phyloP scores from a whole-genome alignment of 2,797 vertebrate species.

The Crocodylus rhombifer region DNA sequence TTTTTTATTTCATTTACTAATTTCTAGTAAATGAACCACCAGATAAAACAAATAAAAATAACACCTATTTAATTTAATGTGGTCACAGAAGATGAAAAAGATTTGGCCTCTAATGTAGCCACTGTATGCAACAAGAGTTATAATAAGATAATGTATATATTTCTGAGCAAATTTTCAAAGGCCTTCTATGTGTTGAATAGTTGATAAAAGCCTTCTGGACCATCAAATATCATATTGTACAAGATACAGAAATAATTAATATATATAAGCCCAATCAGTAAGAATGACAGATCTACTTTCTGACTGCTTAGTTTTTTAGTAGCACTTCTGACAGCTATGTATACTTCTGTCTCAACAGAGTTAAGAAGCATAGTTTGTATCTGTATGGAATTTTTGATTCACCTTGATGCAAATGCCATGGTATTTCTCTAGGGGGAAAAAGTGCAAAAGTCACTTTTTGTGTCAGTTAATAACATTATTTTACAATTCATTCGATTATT shows the following conservation, averaged over 20 bases:
- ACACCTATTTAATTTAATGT: conserved; percentile 17
- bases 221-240: conserved; percentile 48
- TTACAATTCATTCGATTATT: conserved; percentile 47
- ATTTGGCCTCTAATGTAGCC: conserved; percentile 21
- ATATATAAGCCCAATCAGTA: conserved; percentile 56
- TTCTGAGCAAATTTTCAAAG: conserved; percentile 65
- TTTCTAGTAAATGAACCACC: conserved; percentile 38
- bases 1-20: neutral
- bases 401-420: conserved; percentile 66
- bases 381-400: conserved; percentile 68
- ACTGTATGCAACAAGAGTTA: conserved; percentile 34
- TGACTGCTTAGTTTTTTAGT: conserved; percentile 43
- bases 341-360: conserved; percentile 52
- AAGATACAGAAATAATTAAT: conserved; percentile 42
- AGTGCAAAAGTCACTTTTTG: conserved; percentile 37
- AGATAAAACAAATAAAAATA: conserved; percentile 41
- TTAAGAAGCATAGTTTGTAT: conserved; percentile 59
- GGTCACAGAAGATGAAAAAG: neutral
- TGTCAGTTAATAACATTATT: conserved; percentile 66
- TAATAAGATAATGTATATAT: conserved; percentile 62
- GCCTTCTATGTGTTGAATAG: conserved; percentile 58
- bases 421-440: conserved; percentile 48
- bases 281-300: conserved; percentile 67
- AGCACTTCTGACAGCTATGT: conserved; percentile 53
- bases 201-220: conserved; percentile 59